A percentile compares a stretch with the other conserved stretches of the same genome.
Evolutionary conservation across 2,113 vertebrate species (phyloP).

Genomic region (Glaucidium brasilianum): DNA sequence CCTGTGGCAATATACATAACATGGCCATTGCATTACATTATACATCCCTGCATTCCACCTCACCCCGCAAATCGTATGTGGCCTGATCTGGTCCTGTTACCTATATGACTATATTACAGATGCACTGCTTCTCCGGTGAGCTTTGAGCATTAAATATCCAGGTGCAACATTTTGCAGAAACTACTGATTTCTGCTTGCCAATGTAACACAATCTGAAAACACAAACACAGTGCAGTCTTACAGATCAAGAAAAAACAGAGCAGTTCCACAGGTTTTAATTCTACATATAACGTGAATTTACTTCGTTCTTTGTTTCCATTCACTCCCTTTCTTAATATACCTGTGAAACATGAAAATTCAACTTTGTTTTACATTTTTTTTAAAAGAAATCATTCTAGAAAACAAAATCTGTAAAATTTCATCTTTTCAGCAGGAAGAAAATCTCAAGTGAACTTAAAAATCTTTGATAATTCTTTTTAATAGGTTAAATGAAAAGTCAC

Average conservation of each 20-base stretch:
- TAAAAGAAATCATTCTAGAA: not conserved
- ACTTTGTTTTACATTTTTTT: not conserved
- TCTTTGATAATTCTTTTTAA: not conserved
- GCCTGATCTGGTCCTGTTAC: not conserved
- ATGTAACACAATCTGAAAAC: not conserved
- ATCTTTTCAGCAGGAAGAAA: not conserved
- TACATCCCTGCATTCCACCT: not conserved
- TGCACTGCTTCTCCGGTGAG: not conserved
- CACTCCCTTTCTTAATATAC: not conserved
- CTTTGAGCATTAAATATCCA: not conserved
- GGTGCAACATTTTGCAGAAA: not conserved
- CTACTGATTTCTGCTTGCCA: not conserved
- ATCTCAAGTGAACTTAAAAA: not conserved
- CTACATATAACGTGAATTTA: not conserved
- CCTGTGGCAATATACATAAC: not conserved
- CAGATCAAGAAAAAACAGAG: not conserved
- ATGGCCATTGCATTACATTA: not conserved
- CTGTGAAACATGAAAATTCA: not conserved
- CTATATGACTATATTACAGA: not conserved
- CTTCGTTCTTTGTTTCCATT: not conserved
- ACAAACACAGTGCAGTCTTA: not conserved
- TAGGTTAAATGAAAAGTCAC: not conserved
- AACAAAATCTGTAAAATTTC: not conserved
- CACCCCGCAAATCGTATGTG: not conserved
- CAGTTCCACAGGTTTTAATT: not conserved